phyloP scores from a whole-genome alignment of 2,888 invertebrate species.

The Bibio marci region DNA sequence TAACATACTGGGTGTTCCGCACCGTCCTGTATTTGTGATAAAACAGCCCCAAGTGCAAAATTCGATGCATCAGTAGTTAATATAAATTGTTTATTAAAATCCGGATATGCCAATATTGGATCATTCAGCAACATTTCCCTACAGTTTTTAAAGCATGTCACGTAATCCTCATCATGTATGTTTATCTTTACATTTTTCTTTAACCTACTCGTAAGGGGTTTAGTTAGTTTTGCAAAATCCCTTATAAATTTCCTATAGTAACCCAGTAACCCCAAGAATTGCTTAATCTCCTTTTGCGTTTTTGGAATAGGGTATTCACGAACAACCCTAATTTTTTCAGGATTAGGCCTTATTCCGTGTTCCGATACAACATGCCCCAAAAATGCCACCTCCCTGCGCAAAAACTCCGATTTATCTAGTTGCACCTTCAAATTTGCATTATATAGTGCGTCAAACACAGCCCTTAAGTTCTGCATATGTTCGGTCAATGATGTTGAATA shows the following conservation, averaged over 20 bases:
- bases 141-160: constrained; percentile 6
- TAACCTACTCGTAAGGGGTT: constrained; percentile 9
- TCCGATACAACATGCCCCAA: constrained; percentile 19
- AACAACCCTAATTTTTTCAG: constrained; percentile 16
- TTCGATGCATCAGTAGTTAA: constrained; percentile 19
- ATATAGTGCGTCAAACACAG: constrained; percentile 13
- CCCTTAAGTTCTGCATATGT: constrained; percentile 12
- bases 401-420: constrained; percentile 14
- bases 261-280: constrained; percentile 13
- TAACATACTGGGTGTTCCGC: constrained; percentile 16
- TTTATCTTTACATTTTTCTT: constrained; percentile 6
- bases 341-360: constrained; percentile 18
- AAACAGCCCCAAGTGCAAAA: constrained; percentile 15
- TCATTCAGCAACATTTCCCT: constrained; percentile 10
- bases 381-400: constrained; percentile 14
- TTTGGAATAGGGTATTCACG: constrained; percentile 12
- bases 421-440: constrained; percentile 14
- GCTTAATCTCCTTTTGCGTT: constrained; percentile 15
- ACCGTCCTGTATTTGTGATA: too few species aligned
- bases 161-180: background rate
- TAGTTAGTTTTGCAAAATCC: constrained; percentile 10
- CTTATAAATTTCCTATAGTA: constrained; percentile 12
- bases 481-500: constrained; percentile 15
- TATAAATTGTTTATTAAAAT: constrained; percentile 17
- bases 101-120: constrained; percentile 20